A percentile compares a stretch with the other conserved stretches of the same genome.
These are phyloP conservation scores for Helicoverpa armigera DNA, from an alignment of 1,140 invertebrate genomes.

Conservation along the genomic window DNA sequence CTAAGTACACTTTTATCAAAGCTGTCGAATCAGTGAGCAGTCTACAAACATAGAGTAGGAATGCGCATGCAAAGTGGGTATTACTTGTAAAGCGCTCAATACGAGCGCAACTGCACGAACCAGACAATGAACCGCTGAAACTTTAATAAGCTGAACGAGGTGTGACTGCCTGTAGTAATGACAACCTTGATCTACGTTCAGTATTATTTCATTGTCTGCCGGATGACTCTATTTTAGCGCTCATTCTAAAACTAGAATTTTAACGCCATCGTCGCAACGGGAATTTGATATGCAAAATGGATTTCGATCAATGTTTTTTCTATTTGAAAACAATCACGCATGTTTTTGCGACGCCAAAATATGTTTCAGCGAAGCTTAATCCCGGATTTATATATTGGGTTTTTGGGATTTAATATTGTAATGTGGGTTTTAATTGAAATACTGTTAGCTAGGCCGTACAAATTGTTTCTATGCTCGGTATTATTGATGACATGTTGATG, in stretches of 20 bases:
- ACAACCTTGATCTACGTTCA: slow-evolving; percentile 58
- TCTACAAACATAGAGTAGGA: slow-evolving; percentile 40
- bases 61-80: slow-evolving; percentile 57
- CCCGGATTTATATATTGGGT: slow-evolving; percentile 13
- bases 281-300: slow-evolving; percentile 35
- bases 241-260: neutral
- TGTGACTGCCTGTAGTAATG: slow-evolving; percentile 50
- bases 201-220: slow-evolving; percentile 29
- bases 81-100: slow-evolving; percentile 61
- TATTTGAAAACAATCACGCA: slow-evolving; percentile 18
- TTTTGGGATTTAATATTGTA: slow-evolving; percentile 30
- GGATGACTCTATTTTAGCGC: neutral
- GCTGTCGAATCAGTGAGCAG: slow-evolving; percentile 13
- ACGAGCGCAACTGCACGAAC: slow-evolving; percentile 48
- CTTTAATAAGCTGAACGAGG: slow-evolving; percentile 73
- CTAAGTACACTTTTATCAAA: slow-evolving; percentile 35
- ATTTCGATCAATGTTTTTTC: slow-evolving; percentile 15
- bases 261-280: neutral
- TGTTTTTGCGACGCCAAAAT: slow-evolving; percentile 20
- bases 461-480: neutral
- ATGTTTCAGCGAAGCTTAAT: slow-evolving; percentile 21
- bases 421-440: slow-evolving; percentile 17
- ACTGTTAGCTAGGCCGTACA: neutral
- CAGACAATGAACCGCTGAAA: slow-evolving; percentile 70
- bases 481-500: neutral